Evolutionary conservation across 2,797 vertebrate species (phyloP).

Genomic region (Scolopax rusticola): DNA sequence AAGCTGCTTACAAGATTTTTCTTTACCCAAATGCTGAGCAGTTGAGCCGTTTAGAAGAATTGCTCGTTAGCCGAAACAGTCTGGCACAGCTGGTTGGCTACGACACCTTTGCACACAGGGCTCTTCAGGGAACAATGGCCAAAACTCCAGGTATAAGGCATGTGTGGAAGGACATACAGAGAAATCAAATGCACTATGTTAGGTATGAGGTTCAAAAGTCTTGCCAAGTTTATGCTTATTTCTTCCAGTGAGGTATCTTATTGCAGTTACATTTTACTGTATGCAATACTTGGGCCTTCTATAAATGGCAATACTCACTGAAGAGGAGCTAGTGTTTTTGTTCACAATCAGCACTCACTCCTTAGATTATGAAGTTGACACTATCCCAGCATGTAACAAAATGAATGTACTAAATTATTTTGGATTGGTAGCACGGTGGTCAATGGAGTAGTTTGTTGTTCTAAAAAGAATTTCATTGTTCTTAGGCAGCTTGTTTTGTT

Average conservation of each 20-base stretch:
- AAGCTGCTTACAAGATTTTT: constrained; percentile 95
- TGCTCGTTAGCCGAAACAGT: constrained; percentile 87
- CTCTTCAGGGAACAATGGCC: constrained; percentile 95
- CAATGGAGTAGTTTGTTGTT: not conserved
- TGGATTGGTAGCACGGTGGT: not conserved
- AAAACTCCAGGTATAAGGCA: constrained; percentile 88
- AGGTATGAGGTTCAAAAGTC: not conserved
- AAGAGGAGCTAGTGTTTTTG: not conserved
- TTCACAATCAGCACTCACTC: not conserved
- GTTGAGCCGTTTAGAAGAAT: constrained; percentile 87
- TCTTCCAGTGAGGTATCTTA: not conserved
- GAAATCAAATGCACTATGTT: not conserved
- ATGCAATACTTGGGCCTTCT: not conserved
- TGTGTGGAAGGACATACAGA: not conserved
- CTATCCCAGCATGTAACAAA: not conserved
- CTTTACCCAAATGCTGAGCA: constrained; percentile 89
- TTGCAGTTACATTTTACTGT: not conserved
- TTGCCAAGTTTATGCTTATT: not conserved
- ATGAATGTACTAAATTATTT: not conserved
- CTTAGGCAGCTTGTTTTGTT: not conserved
- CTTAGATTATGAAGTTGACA: not conserved
- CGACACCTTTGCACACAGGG: constrained; percentile 90
- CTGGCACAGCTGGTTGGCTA: constrained; percentile 94
- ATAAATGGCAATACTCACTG: not conserved
- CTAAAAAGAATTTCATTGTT: not conserved